Evolutionary conservation across 1,140 invertebrate species (phyloP).

Genomic region (Drosophila repleta): DNA sequence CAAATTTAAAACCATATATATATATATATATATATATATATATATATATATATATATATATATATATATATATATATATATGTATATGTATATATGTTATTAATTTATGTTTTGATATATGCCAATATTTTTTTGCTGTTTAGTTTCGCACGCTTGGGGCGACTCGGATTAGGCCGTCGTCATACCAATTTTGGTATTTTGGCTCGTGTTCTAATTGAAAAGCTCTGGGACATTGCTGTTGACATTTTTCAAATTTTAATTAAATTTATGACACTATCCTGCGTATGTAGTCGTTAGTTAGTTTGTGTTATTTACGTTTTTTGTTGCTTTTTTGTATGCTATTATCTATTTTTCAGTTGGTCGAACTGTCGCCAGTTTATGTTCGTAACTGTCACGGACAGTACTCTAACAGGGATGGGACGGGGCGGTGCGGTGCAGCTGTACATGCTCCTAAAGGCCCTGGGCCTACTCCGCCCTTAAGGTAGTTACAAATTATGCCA

Average conservation of each 20-base stretch:
- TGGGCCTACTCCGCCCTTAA: neutral
- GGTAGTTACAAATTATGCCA: slow-evolving; percentile 56
- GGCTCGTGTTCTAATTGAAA: slow-evolving; percentile 62
- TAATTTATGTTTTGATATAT: neutral
- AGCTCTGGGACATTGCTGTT: slow-evolving; percentile 55
- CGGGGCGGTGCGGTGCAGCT: neutral
- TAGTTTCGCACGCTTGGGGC: slow-evolving; percentile 27
- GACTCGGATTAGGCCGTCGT: slow-evolving; percentile 18
- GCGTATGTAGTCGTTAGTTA: slow-evolving; percentile 6
- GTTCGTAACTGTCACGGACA: slow-evolving; percentile 38
- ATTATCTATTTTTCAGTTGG: slow-evolving; percentile 39
- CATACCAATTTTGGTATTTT: slow-evolving; percentile 16
- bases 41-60: neutral
- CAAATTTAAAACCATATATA: neutral
- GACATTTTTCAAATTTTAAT: slow-evolving; percentile 74
- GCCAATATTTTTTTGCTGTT: slow-evolving; percentile 5
- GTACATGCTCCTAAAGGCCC: slow-evolving; percentile 20
- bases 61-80: neutral
- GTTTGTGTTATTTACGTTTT: slow-evolving; percentile 17
- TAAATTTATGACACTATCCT: slow-evolving; percentile 65
- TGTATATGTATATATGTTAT: neutral
- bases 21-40: neutral
- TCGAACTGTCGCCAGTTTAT: slow-evolving; percentile 36
- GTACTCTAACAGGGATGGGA: neutral
- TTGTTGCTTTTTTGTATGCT: slow-evolving; percentile 9